A percentile compares a stretch with the other conserved stretches of the same genome.
Evolutionary conservation across 2,888 invertebrate species (phyloP).

Genomic region (Lumbricus terrestris): DNA sequence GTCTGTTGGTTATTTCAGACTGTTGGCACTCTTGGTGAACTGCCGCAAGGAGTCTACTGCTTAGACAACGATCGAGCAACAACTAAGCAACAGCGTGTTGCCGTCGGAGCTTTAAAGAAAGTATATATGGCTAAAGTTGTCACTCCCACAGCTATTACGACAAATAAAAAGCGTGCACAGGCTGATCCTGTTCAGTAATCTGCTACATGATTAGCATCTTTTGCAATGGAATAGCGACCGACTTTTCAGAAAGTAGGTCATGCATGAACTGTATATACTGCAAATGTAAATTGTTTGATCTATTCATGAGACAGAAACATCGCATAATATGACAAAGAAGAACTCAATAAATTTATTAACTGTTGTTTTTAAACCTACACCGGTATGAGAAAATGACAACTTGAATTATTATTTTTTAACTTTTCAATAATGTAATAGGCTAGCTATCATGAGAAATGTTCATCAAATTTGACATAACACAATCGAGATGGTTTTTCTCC

Average conservation of each 20-base stretch:
- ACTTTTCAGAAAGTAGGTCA: neutral
- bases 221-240: neutral
- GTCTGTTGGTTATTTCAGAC: conserved; percentile 48
- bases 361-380: neutral
- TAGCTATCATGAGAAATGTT: neutral
- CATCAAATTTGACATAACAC: neutral
- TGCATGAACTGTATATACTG: neutral
- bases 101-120: conserved; percentile 49
- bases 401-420: neutral
- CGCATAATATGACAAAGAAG: neutral
- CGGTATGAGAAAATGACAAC: neutral
- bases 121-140: conserved; percentile 40
- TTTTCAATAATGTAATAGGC: neutral
- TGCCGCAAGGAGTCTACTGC: conserved; percentile 56
- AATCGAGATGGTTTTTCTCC: neutral
- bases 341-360: neutral
- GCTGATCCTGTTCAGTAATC: neutral
- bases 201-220: neutral
- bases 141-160: neutral
- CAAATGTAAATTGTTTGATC: neutral
- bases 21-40: conserved; percentile 55
- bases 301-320: neutral
- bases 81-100: conserved; percentile 44
- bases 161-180: neutral
- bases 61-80: conserved; percentile 51